Conservation (phyloP, 2,888 invertebrate genomes). For the Leptopterna dolabrata region DNA sequence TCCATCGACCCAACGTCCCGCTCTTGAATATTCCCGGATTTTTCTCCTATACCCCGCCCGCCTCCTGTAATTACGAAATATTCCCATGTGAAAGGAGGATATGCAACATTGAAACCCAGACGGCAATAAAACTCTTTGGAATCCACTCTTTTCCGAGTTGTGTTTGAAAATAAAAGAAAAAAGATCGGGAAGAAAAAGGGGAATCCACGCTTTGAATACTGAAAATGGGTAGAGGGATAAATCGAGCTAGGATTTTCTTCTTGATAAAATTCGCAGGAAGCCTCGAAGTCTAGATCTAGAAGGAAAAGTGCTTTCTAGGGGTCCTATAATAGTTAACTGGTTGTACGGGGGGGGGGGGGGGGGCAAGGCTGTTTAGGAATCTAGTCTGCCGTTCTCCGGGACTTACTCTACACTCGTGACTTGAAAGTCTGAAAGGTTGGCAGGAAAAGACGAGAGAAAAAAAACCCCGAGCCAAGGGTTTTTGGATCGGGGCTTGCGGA, state of each 20-base stretch:
- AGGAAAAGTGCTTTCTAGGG: background rate
- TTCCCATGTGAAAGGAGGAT: background rate
- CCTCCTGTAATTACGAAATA: background rate
- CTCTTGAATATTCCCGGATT: background rate
- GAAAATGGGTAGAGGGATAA: background rate
- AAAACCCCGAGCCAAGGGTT: background rate
- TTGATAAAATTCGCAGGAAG: background rate
- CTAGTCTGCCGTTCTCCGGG: background rate
- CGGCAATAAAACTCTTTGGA: background rate
- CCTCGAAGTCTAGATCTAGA: background rate
- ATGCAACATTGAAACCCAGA: background rate
- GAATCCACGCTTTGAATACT: background rate
- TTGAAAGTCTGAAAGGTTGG: background rate
- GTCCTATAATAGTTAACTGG: background rate
- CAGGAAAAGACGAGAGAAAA: background rate
- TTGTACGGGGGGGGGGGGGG: background rate
- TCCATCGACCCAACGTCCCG: background rate
- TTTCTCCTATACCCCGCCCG: background rate
- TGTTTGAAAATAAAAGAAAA: background rate
- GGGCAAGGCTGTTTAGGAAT: background rate
- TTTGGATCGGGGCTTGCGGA: background rate
- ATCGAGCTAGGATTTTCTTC: background rate
- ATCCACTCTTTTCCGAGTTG: background rate
- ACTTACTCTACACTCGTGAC: constrained; percentile 3
- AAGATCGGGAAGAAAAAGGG: background rate